phyloP scores from a whole-genome alignment of 2,797 vertebrate species.

The Oceanodroma leucorhoa region DNA sequence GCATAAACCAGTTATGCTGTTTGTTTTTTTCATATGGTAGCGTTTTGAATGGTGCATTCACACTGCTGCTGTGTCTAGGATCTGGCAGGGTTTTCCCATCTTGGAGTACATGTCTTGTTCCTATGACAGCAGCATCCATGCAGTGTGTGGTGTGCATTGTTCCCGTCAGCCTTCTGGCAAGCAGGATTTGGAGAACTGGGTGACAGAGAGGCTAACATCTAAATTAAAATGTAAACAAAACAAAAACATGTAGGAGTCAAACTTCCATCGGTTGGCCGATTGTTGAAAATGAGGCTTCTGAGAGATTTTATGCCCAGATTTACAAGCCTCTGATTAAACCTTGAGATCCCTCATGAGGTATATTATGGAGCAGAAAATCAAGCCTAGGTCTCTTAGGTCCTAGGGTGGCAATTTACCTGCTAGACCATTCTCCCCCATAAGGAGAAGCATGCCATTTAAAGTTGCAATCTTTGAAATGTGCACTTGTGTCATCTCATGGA shows the following conservation, averaged over 20 bases:
- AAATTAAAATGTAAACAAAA: not conserved
- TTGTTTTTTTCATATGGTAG: not conserved
- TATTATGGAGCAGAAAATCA: not conserved
- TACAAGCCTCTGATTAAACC: not conserved
- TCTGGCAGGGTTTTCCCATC: not conserved
- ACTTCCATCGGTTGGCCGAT: accelerated
- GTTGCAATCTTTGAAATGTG: not conserved
- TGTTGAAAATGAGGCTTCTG: not conserved
- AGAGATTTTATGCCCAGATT: not conserved
- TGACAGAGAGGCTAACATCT: not conserved
- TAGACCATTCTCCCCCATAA: accelerated
- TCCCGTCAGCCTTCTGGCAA: not conserved
- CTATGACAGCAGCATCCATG: not conserved
- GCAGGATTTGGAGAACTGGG: not conserved
- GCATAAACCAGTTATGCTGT: accelerated
- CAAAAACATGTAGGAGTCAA: not conserved
- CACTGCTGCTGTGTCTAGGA: not conserved
- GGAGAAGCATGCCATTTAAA: not conserved
- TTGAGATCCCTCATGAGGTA: not conserved
- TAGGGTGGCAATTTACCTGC: not conserved
- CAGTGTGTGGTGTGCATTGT: not conserved
- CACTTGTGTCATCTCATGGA: accelerated
- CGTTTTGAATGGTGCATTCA: accelerated
- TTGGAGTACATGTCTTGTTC: not conserved
- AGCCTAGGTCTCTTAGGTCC: not conserved